phyloP scores from a whole-genome alignment of 1,140 invertebrate genomes.

The Dufourea novaeangliae region DNA sequence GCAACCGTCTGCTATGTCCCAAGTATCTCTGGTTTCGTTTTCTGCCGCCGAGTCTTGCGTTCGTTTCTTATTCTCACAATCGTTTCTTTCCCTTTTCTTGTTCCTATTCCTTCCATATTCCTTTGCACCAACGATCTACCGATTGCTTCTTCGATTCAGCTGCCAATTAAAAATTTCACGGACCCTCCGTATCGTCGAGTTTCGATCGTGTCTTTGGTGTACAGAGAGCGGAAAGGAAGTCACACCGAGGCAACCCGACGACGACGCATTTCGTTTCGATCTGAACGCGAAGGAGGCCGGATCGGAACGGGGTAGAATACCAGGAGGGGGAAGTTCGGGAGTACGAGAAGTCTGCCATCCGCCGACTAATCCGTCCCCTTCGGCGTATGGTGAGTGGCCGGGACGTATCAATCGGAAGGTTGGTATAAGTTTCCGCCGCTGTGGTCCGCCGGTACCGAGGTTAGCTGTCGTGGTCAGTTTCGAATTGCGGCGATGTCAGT shows the following conservation, averaged over 20 bases:
- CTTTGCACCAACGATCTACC: neutral
- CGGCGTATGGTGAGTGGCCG: slow-evolving; percentile 79
- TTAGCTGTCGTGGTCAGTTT: slow-evolving; percentile 81
- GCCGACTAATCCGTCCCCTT: slow-evolving; percentile 77
- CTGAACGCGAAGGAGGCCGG: neutral
- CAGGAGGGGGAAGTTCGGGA: neutral
- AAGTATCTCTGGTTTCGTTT: neutral
- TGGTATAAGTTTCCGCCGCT: slow-evolving; percentile 80
- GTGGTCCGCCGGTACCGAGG: slow-evolving; percentile 73
- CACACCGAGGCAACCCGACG: neutral
- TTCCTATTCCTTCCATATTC: neutral
- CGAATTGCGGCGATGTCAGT: slow-evolving; percentile 79
- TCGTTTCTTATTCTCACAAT: slow-evolving; percentile 12
- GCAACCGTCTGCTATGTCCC: neutral
- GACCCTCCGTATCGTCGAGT: too few species aligned
- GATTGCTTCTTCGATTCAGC: neutral
- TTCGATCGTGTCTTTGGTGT: neutral
- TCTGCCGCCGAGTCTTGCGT: neutral
- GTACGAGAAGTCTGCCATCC: slow-evolving; percentile 43
- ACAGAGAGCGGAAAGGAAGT: neutral
- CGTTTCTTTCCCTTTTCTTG: too few species aligned
- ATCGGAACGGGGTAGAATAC: neutral
- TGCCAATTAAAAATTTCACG: too few species aligned
- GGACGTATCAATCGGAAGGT: slow-evolving; percentile 81
- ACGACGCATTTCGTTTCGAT: neutral